phyloP scores from a whole-genome alignment of 2,888 invertebrate species.

The Limnephilus auricula region DNA sequence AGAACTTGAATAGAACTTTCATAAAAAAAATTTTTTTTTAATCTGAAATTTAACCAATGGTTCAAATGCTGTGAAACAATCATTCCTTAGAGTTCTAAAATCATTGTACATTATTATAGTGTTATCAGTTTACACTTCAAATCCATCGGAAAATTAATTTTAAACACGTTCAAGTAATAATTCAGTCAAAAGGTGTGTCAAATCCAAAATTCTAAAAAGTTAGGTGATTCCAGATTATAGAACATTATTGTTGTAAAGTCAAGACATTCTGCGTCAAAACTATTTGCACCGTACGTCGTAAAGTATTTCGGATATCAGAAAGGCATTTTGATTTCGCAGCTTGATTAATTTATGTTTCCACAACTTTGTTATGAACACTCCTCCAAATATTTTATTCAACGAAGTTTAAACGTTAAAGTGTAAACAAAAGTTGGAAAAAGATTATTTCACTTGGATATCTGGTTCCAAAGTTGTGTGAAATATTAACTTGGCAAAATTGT shows the following conservation, averaged over 20 bases:
- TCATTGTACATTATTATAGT: too few species aligned
- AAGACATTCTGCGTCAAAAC: constrained; percentile 30
- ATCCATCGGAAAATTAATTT: too few species aligned
- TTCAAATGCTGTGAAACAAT: too few species aligned
- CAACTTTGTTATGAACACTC: constrained; percentile 38
- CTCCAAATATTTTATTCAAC: constrained; percentile 35
- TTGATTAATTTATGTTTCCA: constrained; percentile 45
- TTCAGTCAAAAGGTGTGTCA: too few species aligned
- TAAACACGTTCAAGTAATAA: too few species aligned
- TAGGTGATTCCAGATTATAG: neutral
- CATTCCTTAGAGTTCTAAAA: too few species aligned
- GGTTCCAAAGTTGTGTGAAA: neutral
- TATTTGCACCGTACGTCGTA: constrained; percentile 12
- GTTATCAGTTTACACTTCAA: too few species aligned
- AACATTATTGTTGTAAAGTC: neutral
- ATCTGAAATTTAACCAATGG: too few species aligned
- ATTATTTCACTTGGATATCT: neutral
- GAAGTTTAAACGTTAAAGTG: constrained; percentile 33
- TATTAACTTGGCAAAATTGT: neutral
- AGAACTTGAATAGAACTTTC: too few species aligned
- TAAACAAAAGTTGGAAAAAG: constrained; percentile 36
- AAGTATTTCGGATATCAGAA: constrained; percentile 24
- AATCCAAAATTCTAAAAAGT: neutral
- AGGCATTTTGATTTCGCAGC: constrained; percentile 38
- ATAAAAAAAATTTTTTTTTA: too few species aligned